These are phyloP conservation scores for Pogoniulus pusillus DNA, from an alignment of 2,797 vertebrate species.

Conservation along the genomic window DNA sequence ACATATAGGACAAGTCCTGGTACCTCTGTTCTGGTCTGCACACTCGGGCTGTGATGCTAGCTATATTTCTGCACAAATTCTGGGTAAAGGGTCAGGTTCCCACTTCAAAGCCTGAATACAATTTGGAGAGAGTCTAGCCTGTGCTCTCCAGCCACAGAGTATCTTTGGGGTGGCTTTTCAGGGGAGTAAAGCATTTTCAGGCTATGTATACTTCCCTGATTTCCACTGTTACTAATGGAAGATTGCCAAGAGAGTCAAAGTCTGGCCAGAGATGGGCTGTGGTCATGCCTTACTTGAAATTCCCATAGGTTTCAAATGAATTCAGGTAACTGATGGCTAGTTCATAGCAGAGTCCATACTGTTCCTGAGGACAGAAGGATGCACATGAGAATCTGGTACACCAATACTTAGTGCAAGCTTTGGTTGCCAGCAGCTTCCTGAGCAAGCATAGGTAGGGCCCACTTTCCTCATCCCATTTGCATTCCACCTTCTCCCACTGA, in stretches of 20 bases:
- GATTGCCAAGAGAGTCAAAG: neutral
- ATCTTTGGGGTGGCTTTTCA: neutral
- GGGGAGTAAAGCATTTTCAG: neutral
- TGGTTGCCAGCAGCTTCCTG: neutral
- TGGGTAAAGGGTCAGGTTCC: neutral
- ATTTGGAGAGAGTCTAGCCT: neutral
- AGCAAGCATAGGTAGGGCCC: neutral
- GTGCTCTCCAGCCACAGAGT: neutral
- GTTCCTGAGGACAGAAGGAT: conserved; percentile 38
- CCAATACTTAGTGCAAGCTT: neutral
- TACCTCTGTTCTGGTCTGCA: neutral
- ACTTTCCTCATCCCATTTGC: neutral
- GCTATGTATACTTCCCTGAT: neutral
- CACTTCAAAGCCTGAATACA: neutral
- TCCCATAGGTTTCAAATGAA: conserved; percentile 68
- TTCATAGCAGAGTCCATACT: conserved; percentile 60
- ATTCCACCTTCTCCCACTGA: neutral
- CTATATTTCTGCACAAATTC: neutral
- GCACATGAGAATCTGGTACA: neutral
- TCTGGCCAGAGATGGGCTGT: neutral
- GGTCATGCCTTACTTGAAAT: conserved; percentile 48
- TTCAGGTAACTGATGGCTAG: conserved; percentile 58
- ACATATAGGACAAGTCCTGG: neutral
- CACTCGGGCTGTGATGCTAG: neutral
- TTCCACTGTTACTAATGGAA: neutral